These are phyloP conservation scores for silkworm (Bombyx mori) DNA, from an alignment of 1,140 invertebrate genomes.

Conservation along the genomic window DNA sequence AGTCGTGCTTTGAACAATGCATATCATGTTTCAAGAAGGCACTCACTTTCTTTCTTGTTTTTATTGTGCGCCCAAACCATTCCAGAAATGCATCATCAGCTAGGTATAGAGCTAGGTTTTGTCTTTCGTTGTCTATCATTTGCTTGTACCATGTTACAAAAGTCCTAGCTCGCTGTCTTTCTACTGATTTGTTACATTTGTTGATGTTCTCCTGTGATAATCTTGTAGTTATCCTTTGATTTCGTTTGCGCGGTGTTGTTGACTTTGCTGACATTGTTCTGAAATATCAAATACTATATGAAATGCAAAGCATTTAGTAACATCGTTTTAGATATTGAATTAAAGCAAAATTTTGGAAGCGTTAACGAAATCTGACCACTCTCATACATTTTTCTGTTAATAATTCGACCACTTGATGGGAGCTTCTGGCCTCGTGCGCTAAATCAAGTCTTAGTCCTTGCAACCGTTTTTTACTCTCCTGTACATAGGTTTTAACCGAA, in stretches of 20 bases:
- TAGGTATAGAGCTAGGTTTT: constrained; percentile 59
- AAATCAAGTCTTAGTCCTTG: constrained; percentile 37
- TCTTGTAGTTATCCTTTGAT: constrained; percentile 16
- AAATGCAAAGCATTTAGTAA: neutral
- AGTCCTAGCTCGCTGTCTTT: constrained; percentile 38
- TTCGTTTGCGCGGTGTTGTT: constrained; percentile 24
- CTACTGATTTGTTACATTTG: constrained; percentile 22
- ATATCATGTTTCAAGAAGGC: constrained; percentile 59
- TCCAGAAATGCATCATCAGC: constrained; percentile 69
- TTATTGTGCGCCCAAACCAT: constrained; percentile 73
- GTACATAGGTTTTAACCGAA: constrained; percentile 56
- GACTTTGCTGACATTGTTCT: constrained; percentile 37
- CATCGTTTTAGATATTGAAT: constrained; percentile 2
- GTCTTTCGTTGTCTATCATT: constrained; percentile 58
- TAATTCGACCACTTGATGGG: constrained; percentile 52
- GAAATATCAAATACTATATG: constrained; percentile 7
- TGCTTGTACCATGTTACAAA: constrained; percentile 60
- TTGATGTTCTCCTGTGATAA: constrained; percentile 29
- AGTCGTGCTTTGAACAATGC: constrained; percentile 58
- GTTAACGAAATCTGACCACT: too few relatives aligned
- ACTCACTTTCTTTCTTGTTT: constrained; percentile 63
- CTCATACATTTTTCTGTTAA: constrained; percentile 50
- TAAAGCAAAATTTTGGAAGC: neutral
- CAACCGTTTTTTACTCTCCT: constrained; percentile 58
- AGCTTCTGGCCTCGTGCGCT: constrained; percentile 46